Conservation (phyloP, 2,888 invertebrate genomes). For the Aleiodes leptofemur region DNA sequence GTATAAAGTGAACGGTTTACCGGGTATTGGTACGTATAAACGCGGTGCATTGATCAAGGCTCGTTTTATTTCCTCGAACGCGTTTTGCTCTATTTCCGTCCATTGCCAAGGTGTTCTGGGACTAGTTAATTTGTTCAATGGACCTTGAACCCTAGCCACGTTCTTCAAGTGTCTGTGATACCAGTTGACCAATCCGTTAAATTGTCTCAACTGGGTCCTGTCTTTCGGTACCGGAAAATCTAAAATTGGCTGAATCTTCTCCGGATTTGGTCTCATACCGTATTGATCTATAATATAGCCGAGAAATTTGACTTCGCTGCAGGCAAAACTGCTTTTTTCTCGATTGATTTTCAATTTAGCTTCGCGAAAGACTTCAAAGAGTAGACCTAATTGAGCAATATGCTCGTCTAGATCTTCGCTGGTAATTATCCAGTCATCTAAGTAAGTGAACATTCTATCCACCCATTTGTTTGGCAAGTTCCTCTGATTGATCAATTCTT, state of each 20-base stretch:
- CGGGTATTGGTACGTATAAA: constrained; percentile 3
- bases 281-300: constrained; percentile 46
- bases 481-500: constrained; percentile 44
- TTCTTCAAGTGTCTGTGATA: constrained; percentile 23
- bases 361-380: constrained; percentile 48
- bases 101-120: constrained; percentile 42
- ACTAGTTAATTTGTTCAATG: constrained; percentile 29
- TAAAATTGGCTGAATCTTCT: neutral
- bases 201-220: too few species aligned
- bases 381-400: constrained; percentile 20
- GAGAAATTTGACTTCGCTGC: constrained; percentile 48
- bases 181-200: constrained; percentile 26
- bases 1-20: constrained; percentile 34
- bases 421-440: constrained; percentile 49
- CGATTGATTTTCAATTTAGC: constrained; percentile 46
- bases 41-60: constrained; percentile 33
- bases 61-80: constrained; percentile 6
- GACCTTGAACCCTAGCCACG: constrained; percentile 31
- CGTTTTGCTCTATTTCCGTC: neutral
- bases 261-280: constrained; percentile 36
- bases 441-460: constrained; percentile 47
- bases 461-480: constrained; percentile 46
- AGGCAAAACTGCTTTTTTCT: constrained; percentile 51
- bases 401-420: constrained; percentile 49
- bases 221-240: neutral